A percentile compares a stretch with the other conserved stretches of the same genome.
phyloP scores from a whole-genome alignment of 2,888 invertebrate genomes.

The Bibio marci region DNA sequence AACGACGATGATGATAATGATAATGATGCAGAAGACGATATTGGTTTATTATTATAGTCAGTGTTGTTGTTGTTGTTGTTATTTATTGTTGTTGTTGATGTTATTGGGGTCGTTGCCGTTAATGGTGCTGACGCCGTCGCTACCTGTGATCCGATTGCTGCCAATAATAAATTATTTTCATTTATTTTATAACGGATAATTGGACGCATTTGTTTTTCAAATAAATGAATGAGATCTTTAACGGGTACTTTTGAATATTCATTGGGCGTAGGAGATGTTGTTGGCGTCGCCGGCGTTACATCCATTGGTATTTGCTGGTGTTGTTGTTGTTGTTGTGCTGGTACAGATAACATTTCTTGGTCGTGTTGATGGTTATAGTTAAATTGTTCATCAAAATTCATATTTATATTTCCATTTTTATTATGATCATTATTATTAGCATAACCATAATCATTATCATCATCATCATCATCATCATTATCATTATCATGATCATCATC shows the following conservation, averaged over 20 bases:
- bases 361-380: no score
- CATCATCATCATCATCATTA: neutral
- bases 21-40: no score
- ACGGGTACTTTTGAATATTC: slow-evolving; percentile 28
- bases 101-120: neutral
- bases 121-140: slow-evolving; percentile 3
- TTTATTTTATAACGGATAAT: slow-evolving; percentile 31
- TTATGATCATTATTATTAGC: neutral
- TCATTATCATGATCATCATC: neutral
- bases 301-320: no score
- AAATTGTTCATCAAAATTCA: no score
- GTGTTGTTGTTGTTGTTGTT: slow-evolving; percentile 11
- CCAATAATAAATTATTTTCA: neutral
- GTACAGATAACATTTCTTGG: slow-evolving; percentile 7
- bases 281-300: no score
- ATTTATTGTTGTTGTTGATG: slow-evolving; percentile 1
- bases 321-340: no score
- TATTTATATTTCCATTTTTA: no score
- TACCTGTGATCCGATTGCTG: slow-evolving; percentile 4
- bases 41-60: no score
- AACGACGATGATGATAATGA: no score
- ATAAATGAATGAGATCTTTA: slow-evolving; percentile 35
- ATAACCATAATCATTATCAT: neutral
- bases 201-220: slow-evolving; percentile 42
- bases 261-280: no score